Base-by-base conservation (phyloP, 2,113 vertebrate species). In the Cyprinodon tularosa region DNA sequence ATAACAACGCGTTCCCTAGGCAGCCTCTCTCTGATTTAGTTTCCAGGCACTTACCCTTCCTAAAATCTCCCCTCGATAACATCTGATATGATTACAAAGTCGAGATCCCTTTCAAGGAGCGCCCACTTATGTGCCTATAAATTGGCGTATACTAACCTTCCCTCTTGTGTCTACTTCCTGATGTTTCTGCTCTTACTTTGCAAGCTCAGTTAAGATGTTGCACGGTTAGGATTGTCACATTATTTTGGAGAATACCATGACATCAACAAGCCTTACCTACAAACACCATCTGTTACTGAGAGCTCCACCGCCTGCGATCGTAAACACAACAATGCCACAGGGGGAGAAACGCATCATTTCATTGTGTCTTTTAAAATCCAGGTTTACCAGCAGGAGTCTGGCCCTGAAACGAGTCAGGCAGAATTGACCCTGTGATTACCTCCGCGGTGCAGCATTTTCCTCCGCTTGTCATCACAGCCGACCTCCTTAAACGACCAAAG, bases 11-110 rank as follows among this genome's bases (percentile, higher is more conserved):
- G 89, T 84, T 93, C 90, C 85, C 90, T 69, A 64, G 84, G 82
- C 85, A 73, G 84, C 76, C 82, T 79, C 81, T 82, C 87, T 89
- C 86, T 88, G 88, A 90, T 91, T 92, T 85, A 69, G 82, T 89
- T 90, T 91, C 81, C 62, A 72, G 89, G 82, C 82, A 83, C 90
- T 91, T 88, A 83, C 82, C 85, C 90, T 90, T 88, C 86, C 89
- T 84, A 87, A 88, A 91, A 88, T 86, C 87, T 80, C 86, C 70
- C 76, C 78, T 72, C 53, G 80, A 89, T 89, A 89, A 84, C 80
- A 91, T 88, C 88, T 90, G 83, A 90, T 90, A 86, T 78, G 87
- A 92, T 91, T 90, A 93, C 90, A 91, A 90, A 92, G 87, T 86
- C 86, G 82, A 89, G 85, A 91, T 88, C 80, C 74, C 79, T 90